Percentiles rank a stretch among this genome's conserved stretches.
Conservation (phyloP, 2,113 vertebrate genomes). For the Gallinago paraguaiae region DNA sequence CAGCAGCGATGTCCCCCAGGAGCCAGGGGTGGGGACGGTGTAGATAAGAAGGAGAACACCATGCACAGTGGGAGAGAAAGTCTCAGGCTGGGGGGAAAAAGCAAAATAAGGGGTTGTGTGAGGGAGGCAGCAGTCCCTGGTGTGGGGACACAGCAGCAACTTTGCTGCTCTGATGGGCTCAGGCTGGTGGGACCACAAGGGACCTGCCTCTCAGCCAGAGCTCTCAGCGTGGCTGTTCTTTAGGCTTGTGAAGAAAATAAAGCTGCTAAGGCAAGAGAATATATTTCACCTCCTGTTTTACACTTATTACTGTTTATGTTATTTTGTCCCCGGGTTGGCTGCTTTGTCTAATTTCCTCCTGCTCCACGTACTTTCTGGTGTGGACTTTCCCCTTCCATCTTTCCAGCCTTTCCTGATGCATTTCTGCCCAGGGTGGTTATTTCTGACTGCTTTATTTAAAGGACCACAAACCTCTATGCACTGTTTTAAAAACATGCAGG, state of each 20-base stretch:
- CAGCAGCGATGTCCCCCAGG: rapidly evolving
- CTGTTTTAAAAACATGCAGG: not conserved
- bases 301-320: rapidly evolving
- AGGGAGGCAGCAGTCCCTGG: rapidly evolving
- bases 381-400: too few relatives aligned
- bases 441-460: not conserved
- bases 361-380: rapidly evolving
- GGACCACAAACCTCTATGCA: rapidly evolving
- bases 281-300: not conserved
- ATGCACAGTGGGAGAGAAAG: rapidly evolving
- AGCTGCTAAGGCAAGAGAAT: not conserved
- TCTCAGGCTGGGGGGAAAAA: not conserved
- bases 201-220: not conserved
- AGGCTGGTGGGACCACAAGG: rapidly evolving
- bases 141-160: not conserved
- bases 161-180: not conserved
- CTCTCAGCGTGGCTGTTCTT: not conserved
- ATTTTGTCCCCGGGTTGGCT: not conserved
- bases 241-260: not conserved
- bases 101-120: not conserved
- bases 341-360: not conserved
- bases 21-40: not conserved
- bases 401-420: rapidly evolving
- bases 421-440: not conserved
- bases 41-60: not conserved